Conservation (phyloP, 2,888 invertebrate genomes). For the Heliconius ismenius region DNA sequence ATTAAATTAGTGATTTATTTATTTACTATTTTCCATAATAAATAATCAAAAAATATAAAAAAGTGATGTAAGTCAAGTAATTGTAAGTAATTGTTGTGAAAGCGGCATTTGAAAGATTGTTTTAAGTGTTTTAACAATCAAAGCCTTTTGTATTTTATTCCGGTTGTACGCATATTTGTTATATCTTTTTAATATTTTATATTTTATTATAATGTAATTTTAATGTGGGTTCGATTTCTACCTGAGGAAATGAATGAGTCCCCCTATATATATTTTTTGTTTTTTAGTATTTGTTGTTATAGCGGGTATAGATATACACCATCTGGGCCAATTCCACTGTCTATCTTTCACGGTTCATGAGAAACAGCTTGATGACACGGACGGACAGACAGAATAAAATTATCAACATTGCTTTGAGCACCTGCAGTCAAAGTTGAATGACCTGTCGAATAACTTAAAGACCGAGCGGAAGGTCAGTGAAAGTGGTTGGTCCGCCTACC, state of each 20-base stretch:
- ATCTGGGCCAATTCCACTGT: too few relatives aligned
- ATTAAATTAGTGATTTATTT: too few relatives aligned
- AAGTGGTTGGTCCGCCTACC: constrained; percentile 15
- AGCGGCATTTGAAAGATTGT: constrained; percentile 31
- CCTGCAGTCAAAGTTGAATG: constrained; percentile 17
- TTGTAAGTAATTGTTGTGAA: constrained; percentile 20
- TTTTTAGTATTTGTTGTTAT: too few relatives aligned
- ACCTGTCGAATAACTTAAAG: constrained; percentile 11
- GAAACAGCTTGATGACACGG: neutral
- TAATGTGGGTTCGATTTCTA: too few relatives aligned
- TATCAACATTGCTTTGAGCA: constrained; percentile 1
- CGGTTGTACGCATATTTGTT: neutral
- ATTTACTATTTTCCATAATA: too few relatives aligned
- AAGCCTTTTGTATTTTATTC: constrained; percentile 1
- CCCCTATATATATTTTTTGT: too few relatives aligned
- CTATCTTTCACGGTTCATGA: too few relatives aligned
- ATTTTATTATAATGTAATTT: neutral
- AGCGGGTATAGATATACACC: too few relatives aligned
- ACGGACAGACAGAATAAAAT: neutral
- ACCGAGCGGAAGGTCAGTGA: constrained; percentile 22
- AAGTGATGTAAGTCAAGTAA: constrained; percentile 23
- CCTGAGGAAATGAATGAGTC: too few relatives aligned
- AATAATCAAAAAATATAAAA: too few relatives aligned
- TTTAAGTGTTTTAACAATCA: neutral
- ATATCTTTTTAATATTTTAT: neutral